Conservation (phyloP, 2,797 vertebrate species). For the Clarias pachynema region DNA sequence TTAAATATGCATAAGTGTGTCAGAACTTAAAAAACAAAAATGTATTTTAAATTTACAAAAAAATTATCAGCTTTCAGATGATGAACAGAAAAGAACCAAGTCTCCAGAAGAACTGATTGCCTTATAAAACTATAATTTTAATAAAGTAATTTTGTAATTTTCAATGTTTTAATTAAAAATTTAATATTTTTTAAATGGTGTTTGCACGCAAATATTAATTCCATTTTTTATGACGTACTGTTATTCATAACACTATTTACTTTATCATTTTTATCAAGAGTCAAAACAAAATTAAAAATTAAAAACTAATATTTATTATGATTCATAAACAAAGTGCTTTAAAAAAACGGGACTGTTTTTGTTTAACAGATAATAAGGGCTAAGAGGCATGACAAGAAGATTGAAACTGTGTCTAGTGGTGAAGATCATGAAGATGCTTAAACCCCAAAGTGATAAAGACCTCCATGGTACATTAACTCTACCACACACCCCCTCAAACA, state of each 20-base stretch:
- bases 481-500: conserved; percentile 33
- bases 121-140: background rate
- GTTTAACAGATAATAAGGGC: conserved; percentile 38
- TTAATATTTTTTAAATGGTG: background rate
- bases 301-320: background rate
- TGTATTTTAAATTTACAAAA: background rate
- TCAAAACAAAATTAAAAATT: background rate
- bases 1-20: background rate
- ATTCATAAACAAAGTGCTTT: background rate
- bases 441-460: conserved; percentile 45
- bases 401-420: conserved; percentile 29
- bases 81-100: background rate
- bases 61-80: background rate
- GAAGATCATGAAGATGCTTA: conserved; percentile 34
- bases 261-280: background rate
- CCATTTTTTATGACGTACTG: background rate
- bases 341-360: background rate
- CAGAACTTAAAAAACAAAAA: background rate
- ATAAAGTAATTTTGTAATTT: background rate
- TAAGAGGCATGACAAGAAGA: conserved; percentile 29
- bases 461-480: conserved; percentile 48
- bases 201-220: background rate
- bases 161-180: background rate
- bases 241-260: background rate
- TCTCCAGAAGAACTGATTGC: no score